Evolutionary conservation across 2,888 invertebrate species (phyloP), one percentile per base, ranked within the genome.

Genomic region (Thera britannica): DNA sequence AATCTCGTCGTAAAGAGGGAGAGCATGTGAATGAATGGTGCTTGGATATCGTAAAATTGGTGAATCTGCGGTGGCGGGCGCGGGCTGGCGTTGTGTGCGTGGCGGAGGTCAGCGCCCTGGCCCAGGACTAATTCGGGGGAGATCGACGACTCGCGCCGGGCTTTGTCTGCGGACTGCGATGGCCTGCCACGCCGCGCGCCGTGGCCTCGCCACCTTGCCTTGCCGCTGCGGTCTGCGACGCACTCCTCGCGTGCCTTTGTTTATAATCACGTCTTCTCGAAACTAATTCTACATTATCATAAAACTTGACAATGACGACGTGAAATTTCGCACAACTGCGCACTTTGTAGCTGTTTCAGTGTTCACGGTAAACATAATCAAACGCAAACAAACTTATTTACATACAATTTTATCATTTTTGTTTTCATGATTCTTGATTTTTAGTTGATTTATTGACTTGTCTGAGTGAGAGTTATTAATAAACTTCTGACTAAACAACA

Each of bases 111-210:
- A 92, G 86, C 91, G 92, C 89, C 92, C 92, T 83, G 87, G 88
- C 88, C 85, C 92, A 92, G 92, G 92, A 93, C 92, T 93, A 93
- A 93, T 93, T 93, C 88, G 92, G 93, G 90, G 93, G 90, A 91
- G 92, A 92, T 89, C 92, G 91, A 85, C 92, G 93, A 90, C 91
- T 90, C 86, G 85, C 83, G 87, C 79, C 83, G 85, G 83, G 88
- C 92, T 91, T 92, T 92, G 93, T 92, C 92, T 90, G 89, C 86
- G 83, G 83, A 79, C 83, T 82, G 73, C 23, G 23, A 23, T 23
- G 23, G 23, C 81, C 38, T 11, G 76, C 78, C 80, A 75, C 72
- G 79, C 75, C 44, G 44, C 86, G 85, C 83, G 87, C 79, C 84
- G 85, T 83, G 88, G 79, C 76, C 79, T 72, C 78, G 69, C 70